Conservation (phyloP, 2,797 vertebrate species). For the Bovichtus variegatus region DNA sequence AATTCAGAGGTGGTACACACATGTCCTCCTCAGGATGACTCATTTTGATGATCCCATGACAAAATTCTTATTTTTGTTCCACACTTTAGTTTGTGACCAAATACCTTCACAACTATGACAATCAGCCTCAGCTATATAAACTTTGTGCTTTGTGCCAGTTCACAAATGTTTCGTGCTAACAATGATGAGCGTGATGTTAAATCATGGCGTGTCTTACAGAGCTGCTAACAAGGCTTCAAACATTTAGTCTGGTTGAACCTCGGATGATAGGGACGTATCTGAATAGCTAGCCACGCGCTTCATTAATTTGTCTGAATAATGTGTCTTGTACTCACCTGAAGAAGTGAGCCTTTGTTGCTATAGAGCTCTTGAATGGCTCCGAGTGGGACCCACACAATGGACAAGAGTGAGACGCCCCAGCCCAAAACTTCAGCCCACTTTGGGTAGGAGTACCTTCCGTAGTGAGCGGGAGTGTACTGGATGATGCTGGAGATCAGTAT, state of each 20-base stretch:
- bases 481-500: constrained; percentile 81
- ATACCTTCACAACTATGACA: background rate
- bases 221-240: background rate
- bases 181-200: too few relatives aligned
- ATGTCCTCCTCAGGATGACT: background rate
- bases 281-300: background rate
- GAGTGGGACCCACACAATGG: constrained; percentile 85
- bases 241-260: background rate
- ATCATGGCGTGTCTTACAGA: too few relatives aligned
- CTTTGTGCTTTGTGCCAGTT: background rate
- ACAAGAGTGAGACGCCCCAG: constrained; percentile 81
- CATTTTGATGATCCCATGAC: background rate
- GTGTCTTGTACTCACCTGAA: constrained; percentile 69
- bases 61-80: background rate
- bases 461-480: constrained; percentile 81
- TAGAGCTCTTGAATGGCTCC: constrained; percentile 83
- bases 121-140: background rate
- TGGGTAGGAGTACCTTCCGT: constrained; percentile 82
- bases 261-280: background rate
- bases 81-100: background rate
- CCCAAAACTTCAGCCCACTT: constrained; percentile 82
- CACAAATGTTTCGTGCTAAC: background rate
- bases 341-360: constrained; percentile 76
- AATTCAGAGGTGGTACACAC: too few relatives aligned
- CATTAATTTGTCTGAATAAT: background rate